phyloP scores from a whole-genome alignment of 2,797 vertebrate genomes.

The Rhabdomys pumilio region DNA sequence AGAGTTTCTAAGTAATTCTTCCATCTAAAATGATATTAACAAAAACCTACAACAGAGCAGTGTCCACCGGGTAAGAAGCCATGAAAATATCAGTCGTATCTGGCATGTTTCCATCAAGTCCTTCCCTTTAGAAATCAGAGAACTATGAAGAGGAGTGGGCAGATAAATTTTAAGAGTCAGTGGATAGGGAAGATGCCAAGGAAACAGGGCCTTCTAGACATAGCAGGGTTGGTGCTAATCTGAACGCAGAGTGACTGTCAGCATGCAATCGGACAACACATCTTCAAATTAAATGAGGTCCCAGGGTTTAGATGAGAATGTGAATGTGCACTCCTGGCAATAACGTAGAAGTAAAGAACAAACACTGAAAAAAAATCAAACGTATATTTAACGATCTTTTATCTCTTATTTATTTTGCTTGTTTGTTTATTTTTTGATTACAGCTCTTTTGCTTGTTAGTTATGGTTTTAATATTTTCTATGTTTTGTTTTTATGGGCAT shows the following conservation, averaged over 20 bases:
- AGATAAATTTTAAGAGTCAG: neutral
- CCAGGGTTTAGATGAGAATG: too few relatives aligned
- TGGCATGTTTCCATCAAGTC: neutral
- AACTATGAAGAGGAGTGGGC: neutral
- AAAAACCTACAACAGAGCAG: too few relatives aligned
- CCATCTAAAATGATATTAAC: neutral
- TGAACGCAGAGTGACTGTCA: neutral
- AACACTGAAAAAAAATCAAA: neutral
- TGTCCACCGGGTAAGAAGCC: too few relatives aligned
- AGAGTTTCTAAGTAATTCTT: fast-evolving
- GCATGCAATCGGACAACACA: neutral
- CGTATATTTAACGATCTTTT: neutral
- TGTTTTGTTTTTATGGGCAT: neutral
- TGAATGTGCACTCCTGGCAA: neutral
- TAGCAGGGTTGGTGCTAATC: too few relatives aligned
- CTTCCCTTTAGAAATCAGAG: neutral
- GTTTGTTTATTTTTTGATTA: neutral
- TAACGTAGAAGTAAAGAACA: neutral
- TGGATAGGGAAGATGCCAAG: neutral
- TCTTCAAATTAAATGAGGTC: neutral
- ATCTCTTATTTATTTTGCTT: neutral
- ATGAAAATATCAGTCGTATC: neutral
- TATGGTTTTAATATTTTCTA: neutral
- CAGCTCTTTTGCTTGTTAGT: neutral
- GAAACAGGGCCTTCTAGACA: neutral